Evolutionary conservation across 2,888 invertebrate genomes (phyloP), one percentile per base, ranked within the genome.

Genomic region (Lithophane socia): DNA sequence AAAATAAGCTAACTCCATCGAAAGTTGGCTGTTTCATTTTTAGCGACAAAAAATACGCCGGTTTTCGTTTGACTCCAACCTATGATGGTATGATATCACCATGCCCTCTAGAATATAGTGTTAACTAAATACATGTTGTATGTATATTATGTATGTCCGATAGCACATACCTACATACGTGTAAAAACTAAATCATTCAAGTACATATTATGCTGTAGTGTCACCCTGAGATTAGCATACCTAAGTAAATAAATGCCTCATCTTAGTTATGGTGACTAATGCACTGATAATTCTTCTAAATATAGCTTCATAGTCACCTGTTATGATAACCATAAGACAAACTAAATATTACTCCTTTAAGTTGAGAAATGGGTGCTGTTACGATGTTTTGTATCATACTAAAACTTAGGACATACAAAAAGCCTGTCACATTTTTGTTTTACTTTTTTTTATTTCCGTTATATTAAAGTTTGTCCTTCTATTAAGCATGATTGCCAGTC

Each of bases 31-130:
- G 4, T 18, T 13, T 47, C 5, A 61, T 61, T 54, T 54, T 66
- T 24, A 0, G 79, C 16, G 10, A 18, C 47, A 21, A 13, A 66
- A 79, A 49, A 52, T 80, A 63, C 44, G 70, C 67, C 37, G 61
- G 13, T 24, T 52, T 58, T 65, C 21, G 12, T 13, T 37, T 13
- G 24, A 1, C 37, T 18, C 5, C 60, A 61, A 8, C 58, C 12
- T 60, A 63, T 21, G 13, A 74, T 66, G 69, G 68, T 69, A 83
- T 77, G 82, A 79, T 73, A 71, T 74, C 81, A 70, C 74, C 83
- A 84, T 84, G 83, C 83, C 77, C 42, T 75, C 77, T 80, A 84
- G n/a, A 63, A 73, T 64, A 63, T 44, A 52, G 70, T 76, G 61
- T 66, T 67, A 42, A 70, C 80, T 71, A 83, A 70, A 67, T 82